A percentile compares a stretch with the other conserved stretches of the same genome.
These are phyloP conservation scores for Valencia hispanica DNA, from an alignment of 2,797 vertebrate species.

Conservation along the genomic window DNA sequence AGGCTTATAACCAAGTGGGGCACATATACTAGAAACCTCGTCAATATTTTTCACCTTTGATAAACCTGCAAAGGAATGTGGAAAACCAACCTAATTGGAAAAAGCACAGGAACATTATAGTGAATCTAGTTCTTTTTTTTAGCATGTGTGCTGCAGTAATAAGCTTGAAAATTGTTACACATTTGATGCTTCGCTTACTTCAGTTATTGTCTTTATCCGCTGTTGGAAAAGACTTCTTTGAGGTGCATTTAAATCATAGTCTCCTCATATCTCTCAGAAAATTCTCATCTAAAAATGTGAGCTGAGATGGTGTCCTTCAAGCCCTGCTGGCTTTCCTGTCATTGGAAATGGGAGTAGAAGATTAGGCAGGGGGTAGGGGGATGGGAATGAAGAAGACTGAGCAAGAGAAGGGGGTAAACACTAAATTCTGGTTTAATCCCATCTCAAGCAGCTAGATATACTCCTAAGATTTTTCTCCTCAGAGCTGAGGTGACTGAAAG, in stretches of 20 bases:
- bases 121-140: conserved; percentile 41
- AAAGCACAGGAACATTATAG: conserved; percentile 47
- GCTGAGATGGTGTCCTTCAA: conserved; percentile 81
- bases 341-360: conserved; percentile 76
- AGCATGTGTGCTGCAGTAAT: conserved; percentile 57
- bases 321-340: conserved; percentile 77
- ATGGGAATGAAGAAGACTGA: conserved; percentile 50
- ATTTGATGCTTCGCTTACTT: conserved; percentile 71
- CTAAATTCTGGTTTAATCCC: conserved; percentile 78
- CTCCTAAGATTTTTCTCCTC: conserved; percentile 58
- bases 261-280: conserved; percentile 70
- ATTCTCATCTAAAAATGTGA: conserved; percentile 70
- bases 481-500: conserved; percentile 42
- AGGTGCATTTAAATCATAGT: conserved; percentile 79
- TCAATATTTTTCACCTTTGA: conserved; percentile 62
- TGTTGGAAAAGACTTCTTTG: conserved; percentile 61
- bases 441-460: conserved; percentile 71
- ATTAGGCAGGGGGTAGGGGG: conserved; percentile 61
- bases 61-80: conserved; percentile 36
- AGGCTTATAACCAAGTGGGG: conserved; percentile 31
- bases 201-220: conserved; percentile 74
- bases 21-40: conserved; percentile 41
- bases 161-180: conserved; percentile 71
- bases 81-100: conserved; percentile 58
- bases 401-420: conserved; percentile 64